Evolutionary conservation across 23 tunicate genomes (phyloP).

Genomic region (Styela plicata): DNA sequence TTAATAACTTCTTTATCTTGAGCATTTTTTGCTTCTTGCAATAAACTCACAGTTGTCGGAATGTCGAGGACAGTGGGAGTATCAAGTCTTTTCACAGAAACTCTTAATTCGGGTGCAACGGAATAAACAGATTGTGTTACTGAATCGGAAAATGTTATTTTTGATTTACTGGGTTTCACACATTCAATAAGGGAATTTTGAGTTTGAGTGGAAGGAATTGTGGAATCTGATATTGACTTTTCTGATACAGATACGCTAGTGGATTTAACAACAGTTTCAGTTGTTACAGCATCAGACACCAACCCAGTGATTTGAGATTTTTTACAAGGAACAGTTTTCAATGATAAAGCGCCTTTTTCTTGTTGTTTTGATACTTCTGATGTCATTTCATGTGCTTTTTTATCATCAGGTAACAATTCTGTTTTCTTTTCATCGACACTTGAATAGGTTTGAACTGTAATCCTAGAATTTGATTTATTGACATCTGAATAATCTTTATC

Average conservation of each 20-base stretch:
- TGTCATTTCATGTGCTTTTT: background rate
- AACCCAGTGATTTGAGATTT: background rate
- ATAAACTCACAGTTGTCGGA: background rate
- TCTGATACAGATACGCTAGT: background rate
- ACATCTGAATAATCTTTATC: no score
- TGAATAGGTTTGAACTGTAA: background rate
- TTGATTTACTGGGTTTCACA: background rate
- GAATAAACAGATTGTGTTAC: background rate
- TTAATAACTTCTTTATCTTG: background rate
- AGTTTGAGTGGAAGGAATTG: background rate
- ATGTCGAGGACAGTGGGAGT: background rate
- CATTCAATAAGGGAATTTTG: background rate
- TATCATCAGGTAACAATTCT: background rate
- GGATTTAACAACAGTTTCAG: background rate
- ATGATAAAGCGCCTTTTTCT: no score
- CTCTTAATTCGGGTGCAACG: background rate
- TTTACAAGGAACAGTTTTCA: background rate
- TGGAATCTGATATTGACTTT: background rate
- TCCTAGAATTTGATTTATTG: background rate
- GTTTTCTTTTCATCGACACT: no score
- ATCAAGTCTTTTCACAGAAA: background rate
- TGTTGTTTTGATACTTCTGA: no score
- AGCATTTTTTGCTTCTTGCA: background rate
- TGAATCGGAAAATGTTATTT: background rate
- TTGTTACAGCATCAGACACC: background rate